Conservation (phyloP, 2,888 invertebrate genomes). For the Auanema sp. region DNA sequence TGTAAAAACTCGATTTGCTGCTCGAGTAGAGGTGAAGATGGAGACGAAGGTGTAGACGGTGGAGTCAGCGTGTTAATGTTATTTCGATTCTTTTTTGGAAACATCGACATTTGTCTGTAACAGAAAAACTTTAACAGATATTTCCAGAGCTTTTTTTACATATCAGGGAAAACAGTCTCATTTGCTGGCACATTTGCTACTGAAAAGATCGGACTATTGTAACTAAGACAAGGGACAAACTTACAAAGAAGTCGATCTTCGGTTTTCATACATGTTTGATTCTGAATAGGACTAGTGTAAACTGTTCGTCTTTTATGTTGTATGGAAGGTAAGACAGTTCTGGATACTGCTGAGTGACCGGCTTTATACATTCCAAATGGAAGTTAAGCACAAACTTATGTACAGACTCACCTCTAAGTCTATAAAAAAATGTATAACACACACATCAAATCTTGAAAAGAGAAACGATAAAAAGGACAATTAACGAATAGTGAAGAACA, state of each 20-base stretch:
- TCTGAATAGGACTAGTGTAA: constrained; percentile 10
- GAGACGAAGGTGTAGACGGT: constrained; percentile 18
- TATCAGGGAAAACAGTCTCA: not conserved
- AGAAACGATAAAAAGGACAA: too few species aligned
- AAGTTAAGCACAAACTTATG: not conserved
- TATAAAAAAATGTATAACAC: too few species aligned
- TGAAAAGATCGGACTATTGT: not conserved
- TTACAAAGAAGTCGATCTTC: constrained; percentile 18
- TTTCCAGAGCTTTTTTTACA: not conserved
- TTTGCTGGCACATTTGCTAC: not conserved
- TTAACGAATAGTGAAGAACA: too few species aligned
- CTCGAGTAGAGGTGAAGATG: constrained; percentile 20
- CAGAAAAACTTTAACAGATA: not conserved
- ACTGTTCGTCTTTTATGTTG: constrained; percentile 17
- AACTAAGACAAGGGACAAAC: not conserved
- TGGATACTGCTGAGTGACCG: constrained; percentile 17
- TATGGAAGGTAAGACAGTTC: constrained; percentile 16
- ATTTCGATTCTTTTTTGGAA: constrained; percentile 18
- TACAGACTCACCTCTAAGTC: too few species aligned
- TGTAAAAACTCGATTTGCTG: constrained; percentile 24
- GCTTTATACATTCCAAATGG: constrained; percentile 22
- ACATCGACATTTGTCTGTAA: constrained; percentile 20
- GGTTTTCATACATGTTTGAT: constrained; percentile 12
- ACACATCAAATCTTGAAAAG: too few species aligned
- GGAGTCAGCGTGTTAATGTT: constrained; percentile 16